Evolutionary conservation across 1,140 invertebrate genomes (phyloP).

Genomic region (Zaprionus inermis): DNA sequence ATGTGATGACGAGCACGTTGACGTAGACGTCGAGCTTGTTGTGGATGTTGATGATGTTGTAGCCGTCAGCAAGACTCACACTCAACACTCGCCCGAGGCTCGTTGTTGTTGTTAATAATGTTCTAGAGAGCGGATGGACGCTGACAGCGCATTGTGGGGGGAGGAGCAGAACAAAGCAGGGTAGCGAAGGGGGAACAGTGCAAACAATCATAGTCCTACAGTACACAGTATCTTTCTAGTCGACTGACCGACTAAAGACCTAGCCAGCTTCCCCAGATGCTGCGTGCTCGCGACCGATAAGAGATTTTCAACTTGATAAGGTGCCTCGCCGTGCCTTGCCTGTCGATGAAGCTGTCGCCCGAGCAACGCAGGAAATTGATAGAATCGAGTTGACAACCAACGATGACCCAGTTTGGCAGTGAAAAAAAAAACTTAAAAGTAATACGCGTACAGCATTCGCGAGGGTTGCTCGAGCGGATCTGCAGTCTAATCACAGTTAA

Average conservation of each 20-base stretch:
- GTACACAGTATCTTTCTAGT: slow-evolving; percentile 69
- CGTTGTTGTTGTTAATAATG: slow-evolving; percentile 74
- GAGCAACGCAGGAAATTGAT: slow-evolving; percentile 55
- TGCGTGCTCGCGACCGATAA: slow-evolving; percentile 64
- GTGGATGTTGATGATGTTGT: slow-evolving; percentile 4
- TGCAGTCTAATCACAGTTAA: slow-evolving; percentile 65
- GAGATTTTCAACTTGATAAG: slow-evolving; percentile 61
- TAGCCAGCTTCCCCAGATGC: slow-evolving; percentile 37
- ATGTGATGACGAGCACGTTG: slow-evolving; percentile 74
- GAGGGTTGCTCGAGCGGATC: slow-evolving; percentile 6
- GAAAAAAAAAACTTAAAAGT: slow-evolving; percentile 28
- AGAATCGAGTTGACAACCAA: slow-evolving; percentile 21
- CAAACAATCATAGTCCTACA: slow-evolving; percentile 68
- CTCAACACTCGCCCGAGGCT: slow-evolving; percentile 21
- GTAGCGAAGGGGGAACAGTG: neutral
- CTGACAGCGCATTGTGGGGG: slow-evolving; percentile 26
- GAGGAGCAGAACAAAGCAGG: neutral
- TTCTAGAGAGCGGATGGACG: slow-evolving; percentile 38
- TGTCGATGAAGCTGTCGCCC: slow-evolving; percentile 30
- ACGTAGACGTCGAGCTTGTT: neutral
- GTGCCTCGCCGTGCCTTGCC: slow-evolving; percentile 16
- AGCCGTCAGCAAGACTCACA: neutral
- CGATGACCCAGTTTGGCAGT: slow-evolving; percentile 56
- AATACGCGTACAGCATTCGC: neutral
- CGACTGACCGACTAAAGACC: slow-evolving; percentile 44